Evolutionary conservation across 1,140 invertebrate species (phyloP).

Genomic region (Dreissena rostriformis): DNA sequence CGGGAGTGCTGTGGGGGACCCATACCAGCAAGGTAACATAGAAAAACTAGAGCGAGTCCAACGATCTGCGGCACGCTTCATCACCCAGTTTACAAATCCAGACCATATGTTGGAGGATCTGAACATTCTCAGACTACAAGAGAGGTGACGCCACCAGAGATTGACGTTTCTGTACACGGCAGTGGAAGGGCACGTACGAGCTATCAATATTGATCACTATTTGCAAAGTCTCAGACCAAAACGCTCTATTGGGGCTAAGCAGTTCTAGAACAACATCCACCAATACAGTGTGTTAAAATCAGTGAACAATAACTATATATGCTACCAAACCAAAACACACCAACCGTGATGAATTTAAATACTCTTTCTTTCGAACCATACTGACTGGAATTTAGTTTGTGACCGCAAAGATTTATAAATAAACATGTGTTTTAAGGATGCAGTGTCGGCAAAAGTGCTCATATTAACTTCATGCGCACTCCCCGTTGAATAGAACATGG

Average conservation of each 20-base stretch:
- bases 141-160: constrained; percentile 14
- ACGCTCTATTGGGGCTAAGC: not conserved
- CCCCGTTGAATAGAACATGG: not conserved
- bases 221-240: not conserved
- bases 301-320: not conserved
- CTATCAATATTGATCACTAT: not conserved
- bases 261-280: not conserved
- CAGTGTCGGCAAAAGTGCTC: not conserved
- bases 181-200: not conserved
- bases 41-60: constrained; percentile 11
- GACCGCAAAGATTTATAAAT: not conserved
- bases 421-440: not conserved
- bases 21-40: constrained; percentile 18
- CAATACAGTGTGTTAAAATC: not conserved
- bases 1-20: constrained; percentile 49
- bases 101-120: constrained; percentile 18
- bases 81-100: constrained; percentile 43
- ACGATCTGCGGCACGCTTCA: constrained; percentile 41
- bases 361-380: not conserved
- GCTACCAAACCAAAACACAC: not conserved
- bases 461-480: not conserved
- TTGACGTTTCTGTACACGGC: too few species aligned
- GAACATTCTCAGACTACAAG: not conserved
- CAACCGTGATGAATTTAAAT: not conserved
- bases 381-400: not conserved